Percentiles rank a stretch among this genome's conserved stretches.
phyloP scores from a whole-genome alignment of 2,797 vertebrate genomes.

The Cossypha polioptera region DNA sequence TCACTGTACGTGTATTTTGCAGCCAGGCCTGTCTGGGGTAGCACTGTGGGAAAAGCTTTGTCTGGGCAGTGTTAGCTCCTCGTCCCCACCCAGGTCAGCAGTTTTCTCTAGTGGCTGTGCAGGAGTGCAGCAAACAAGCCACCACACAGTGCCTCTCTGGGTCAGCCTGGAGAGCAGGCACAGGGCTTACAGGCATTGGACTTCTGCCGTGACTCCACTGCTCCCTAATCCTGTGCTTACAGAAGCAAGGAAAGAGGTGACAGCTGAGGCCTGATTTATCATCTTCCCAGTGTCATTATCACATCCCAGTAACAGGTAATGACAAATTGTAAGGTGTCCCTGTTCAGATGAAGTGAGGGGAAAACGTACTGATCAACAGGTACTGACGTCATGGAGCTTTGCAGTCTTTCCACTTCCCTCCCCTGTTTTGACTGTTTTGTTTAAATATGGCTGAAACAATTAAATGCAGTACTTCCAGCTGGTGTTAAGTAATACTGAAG shows the following conservation, averaged over 20 bases:
- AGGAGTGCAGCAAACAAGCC: background rate
- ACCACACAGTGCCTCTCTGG: background rate
- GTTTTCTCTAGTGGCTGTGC: background rate
- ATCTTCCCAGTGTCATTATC: background rate
- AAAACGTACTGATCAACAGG: rapidly evolving
- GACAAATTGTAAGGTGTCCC: rapidly evolving
- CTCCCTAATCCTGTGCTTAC: background rate
- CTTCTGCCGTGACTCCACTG: background rate
- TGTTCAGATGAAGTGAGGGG: background rate
- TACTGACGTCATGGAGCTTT: background rate
- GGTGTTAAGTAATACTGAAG: background rate
- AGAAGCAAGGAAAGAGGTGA: background rate
- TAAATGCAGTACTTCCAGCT: background rate
- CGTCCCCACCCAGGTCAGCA: background rate
- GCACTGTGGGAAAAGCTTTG: background rate
- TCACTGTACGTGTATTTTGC: background rate
- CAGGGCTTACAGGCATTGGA: background rate
- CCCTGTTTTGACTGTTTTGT: background rate
- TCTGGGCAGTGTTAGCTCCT: background rate
- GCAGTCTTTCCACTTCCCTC: background rate
- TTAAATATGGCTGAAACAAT: background rate
- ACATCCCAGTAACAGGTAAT: background rate
- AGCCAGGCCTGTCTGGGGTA: background rate
- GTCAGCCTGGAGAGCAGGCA: background rate
- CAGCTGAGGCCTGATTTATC: background rate